Base-by-base conservation (phyloP, 2,888 invertebrate species). In the Synanthedon myopaeformis region DNA sequence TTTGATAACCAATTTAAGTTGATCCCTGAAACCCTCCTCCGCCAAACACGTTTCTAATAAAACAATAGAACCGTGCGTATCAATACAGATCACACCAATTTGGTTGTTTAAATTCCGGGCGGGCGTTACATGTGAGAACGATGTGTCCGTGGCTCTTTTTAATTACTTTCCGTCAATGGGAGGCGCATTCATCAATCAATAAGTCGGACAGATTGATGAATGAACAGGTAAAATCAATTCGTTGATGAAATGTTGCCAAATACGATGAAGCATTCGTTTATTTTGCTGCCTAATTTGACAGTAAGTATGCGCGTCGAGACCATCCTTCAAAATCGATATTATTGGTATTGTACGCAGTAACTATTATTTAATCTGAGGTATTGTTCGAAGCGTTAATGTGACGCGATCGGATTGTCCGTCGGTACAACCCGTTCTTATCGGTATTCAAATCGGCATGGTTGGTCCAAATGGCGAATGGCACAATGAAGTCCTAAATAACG, bases 401-500 rank as follows among this genome's bases (percentile, higher is more conserved):
- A 82, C 77, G 72, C 69, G 72, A 35, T 3, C 35, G 35, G 35
- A 35, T 66, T 78, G 82, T 82, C 84, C 80, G 79, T 84, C 82
- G 74, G 65, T 71, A 74, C 72, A 72, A 77, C 81, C 76, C 66
- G 53, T 55, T 65, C 71, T 76, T 85, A 85, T 85, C 85, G 69
- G 64, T 63, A 70, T 75, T 82, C 76, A 75, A 77, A 85, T 84
- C 84, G 74, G 65, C 68, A 66, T 69, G 10, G 35, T 35, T 35
- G 35, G 35, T 65, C 64, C 73, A 74, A 77, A 74, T 75, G 69
- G 68, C 61, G 61, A 64, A 64, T 69, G 79, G 78, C 74, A 86
- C 86, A 86, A 86, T 86, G 82, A 84, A 74, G 78, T 80, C 68
- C 70, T 86, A 86, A 86, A 86, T 86, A 82, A 86, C 81, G 70